A percentile compares a stretch with the other conserved stretches of the same genome.
Evolutionary conservation across 2,888 invertebrate species (phyloP).

Genomic region (Diaprepes abbreviatus): DNA sequence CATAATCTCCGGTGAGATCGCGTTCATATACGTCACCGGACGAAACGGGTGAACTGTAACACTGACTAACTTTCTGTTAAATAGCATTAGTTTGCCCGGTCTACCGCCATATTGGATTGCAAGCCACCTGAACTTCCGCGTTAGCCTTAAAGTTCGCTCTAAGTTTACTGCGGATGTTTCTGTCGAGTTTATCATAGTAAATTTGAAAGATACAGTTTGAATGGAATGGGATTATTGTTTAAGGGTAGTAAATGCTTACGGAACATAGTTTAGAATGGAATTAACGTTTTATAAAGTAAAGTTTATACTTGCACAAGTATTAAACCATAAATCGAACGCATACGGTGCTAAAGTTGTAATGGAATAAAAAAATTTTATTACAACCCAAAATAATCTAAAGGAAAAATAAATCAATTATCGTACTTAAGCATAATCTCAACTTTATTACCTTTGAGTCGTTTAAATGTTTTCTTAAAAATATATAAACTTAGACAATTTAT

Average conservation of each 20-base stretch:
- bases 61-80: slow-evolving; percentile 32
- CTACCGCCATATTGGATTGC: slow-evolving; percentile 15
- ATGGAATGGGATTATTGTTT: neutral
- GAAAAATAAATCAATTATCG: too few relatives aligned
- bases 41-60: slow-evolving; percentile 19
- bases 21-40: slow-evolving; percentile 5
- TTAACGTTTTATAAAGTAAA: neutral
- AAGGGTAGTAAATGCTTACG: neutral
- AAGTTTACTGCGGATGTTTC: slow-evolving; percentile 8
- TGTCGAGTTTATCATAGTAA: slow-evolving; percentile 7
- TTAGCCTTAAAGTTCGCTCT: neutral
- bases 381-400: too few relatives aligned
- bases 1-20: slow-evolving; percentile 15
- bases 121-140: slow-evolving; percentile 18
- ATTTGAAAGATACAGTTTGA: neutral
- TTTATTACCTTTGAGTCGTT: too few relatives aligned
- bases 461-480: too few relatives aligned
- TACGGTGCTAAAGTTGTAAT: too few relatives aligned
- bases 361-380: too few relatives aligned
- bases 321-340: too few relatives aligned
- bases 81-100: slow-evolving; percentile 36
- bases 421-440: too few relatives aligned
- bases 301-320: too few relatives aligned
- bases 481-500: too few relatives aligned
- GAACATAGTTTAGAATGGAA: neutral